These are phyloP conservation scores for Baccha elongata DNA, from an alignment of 2,888 invertebrate genomes.

Conservation along the genomic window DNA sequence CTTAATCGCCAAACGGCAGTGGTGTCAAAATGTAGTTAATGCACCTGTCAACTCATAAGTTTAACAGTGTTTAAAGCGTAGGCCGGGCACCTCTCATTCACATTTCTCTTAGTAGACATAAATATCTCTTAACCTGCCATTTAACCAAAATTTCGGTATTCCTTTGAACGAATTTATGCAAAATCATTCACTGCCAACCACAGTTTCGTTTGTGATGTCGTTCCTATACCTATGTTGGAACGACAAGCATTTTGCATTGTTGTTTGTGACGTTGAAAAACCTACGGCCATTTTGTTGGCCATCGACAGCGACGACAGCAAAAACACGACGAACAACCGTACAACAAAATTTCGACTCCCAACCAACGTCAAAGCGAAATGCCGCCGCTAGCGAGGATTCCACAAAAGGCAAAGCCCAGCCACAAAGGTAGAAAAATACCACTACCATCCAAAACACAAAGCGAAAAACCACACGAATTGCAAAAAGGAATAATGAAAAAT, in stretches of 20 bases:
- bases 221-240: too few species aligned
- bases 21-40: neutral
- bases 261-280: conserved; percentile 49
- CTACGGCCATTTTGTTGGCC: conserved; percentile 73
- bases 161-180: conserved; percentile 59
- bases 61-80: neutral
- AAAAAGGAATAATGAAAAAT: conserved; percentile 64
- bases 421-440: conserved; percentile 48
- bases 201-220: conserved; percentile 51
- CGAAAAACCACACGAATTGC: conserved; percentile 63
- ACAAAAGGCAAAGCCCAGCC: conserved; percentile 51
- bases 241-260: conserved; percentile 58
- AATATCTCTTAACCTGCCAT: neutral
- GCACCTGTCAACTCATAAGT: conserved; percentile 15
- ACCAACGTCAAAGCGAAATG: conserved; percentile 66
- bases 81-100: neutral
- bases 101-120: conserved; percentile 1
- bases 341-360: conserved; percentile 68
- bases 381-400: conserved; percentile 60
- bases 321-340: conserved; percentile 67
- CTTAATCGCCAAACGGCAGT: neutral
- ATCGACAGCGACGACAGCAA: conserved; percentile 50
- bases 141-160: conserved; percentile 13
- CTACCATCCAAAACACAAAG: conserved; percentile 18
- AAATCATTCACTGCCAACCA: conserved; percentile 70